Base-by-base conservation (phyloP, 2,797 vertebrate species). In the Falco novaeseelandiae region DNA sequence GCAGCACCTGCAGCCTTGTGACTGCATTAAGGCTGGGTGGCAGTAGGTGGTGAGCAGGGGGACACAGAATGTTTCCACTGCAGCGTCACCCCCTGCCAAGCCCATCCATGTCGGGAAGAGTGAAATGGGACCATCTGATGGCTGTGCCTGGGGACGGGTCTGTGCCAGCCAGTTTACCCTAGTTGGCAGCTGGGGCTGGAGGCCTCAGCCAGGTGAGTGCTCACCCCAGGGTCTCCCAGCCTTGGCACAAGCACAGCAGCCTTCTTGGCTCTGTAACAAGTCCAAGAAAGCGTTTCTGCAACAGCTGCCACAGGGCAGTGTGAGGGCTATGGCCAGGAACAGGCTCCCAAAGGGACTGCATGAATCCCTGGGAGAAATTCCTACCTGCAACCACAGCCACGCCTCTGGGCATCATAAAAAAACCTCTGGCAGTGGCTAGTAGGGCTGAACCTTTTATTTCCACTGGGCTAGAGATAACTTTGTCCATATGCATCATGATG, bases 121-220 rank as follows among this genome's bases (percentile, higher is more conserved):
- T 0, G 0, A 52, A 58, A 77, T 52, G 72, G n/a, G 29, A 55
- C 66, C 10, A 17, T 21, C 46, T 0, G 0, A 14, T n/a, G 73
- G 83, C 59, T 7, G 4, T n/a, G 38, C 29, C 55, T 48, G 30
- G 26, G 67, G 38, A 69, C 1, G 8, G n/a, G 58, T 73, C 42
- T 14, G 5, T 49, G 55, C 34, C 12, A 16, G 8, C 8, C 26
- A 36, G 12, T 54, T n/a, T 61, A 25, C 22, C 44, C 36, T 21
- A 34, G 23, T 21, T 25, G 32, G 27, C 17, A 49, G 32, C 58
- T 70, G 73, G 36, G 63, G 44, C 63, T 67, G 63, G 79, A 62
- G 25, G 10, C 36, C 70, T 72, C 51, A 52, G 48, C 20, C 4
- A 10, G 49, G 23, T 19, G 73, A 91, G 58, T 6, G 14, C 29